Base-by-base conservation (phyloP, 2,888 invertebrate genomes). In the Unio delphinus region DNA sequence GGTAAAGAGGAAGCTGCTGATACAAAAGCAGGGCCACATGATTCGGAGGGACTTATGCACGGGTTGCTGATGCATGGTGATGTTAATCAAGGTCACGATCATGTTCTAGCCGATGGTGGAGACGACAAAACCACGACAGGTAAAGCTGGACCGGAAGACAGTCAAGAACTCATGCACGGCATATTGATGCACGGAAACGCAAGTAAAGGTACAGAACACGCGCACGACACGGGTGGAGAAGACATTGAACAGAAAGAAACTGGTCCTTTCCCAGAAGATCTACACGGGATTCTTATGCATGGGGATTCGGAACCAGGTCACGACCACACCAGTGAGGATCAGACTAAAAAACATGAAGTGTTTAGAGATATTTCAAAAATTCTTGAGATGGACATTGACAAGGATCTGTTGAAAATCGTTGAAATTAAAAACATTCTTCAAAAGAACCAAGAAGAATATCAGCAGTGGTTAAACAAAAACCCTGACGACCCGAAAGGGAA, bases 251-350 rank as follows among this genome's bases (percentile, higher is more conserved):
- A 45, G 15, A 45, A 45, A 45, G 45, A 45, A 45, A 45, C 8
- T 11, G 45, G 45, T 45, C 45, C 45, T 15, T 45, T 45, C 45
- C 45, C 45, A 45, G 30, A 59, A 28, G 45, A 72, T 34, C 59
- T 81, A 56, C 81, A 81, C 61, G 80, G 76, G 23, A 69, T 79
- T 5, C 61, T 76, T 28, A 81, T 80, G 80, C 80, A 81, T 68
- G 79, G 76, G 5, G 81, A 80, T 57, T n/a, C 62, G 17, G 70
- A 70, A 17, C 62, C 69, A 17, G 69, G 63, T 30, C 59, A 62
- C n/a, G 68, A 65, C 1, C 72, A 72, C 34, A 61, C 20, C 28
- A 69, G 76, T 17, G 61, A 67, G 1, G 58, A 57, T 54, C 30
- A 63, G 64, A 54, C 63, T 57, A 17, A 59, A 23, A 60, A 30